These are phyloP conservation scores for Campoplex nolae DNA, from an alignment of 2,888 invertebrate genomes.

Conservation along the genomic window DNA sequence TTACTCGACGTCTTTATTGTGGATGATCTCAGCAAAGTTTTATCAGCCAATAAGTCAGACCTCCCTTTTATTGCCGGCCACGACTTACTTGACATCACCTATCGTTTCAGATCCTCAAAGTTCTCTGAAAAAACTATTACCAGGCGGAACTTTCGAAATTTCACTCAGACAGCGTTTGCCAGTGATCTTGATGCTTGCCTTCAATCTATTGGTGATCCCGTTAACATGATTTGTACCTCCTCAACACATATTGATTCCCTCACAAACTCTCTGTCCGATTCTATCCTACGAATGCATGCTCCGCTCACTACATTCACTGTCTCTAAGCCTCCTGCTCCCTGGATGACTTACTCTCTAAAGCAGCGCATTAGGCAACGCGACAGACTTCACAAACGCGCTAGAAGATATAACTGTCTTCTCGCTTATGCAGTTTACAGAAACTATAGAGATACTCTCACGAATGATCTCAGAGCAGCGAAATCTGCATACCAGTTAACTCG, in stretches of 20 bases:
- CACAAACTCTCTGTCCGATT: not conserved
- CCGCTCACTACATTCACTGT: not conserved
- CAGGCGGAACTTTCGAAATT: too few relatives aligned
- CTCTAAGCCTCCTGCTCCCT: not conserved
- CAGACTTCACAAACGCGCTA: not conserved
- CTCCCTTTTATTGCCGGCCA: too few relatives aligned
- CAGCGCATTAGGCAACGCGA: not conserved
- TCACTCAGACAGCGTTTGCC: not conserved
- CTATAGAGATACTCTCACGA: not conserved
- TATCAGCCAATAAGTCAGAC: too few relatives aligned
- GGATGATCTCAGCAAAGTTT: too few relatives aligned
- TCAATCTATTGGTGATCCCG: too few relatives aligned
- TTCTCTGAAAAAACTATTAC: too few relatives aligned
- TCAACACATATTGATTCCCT: too few relatives aligned
- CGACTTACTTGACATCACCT: too few relatives aligned
- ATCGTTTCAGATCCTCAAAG: too few relatives aligned
- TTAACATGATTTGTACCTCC: too few relatives aligned
- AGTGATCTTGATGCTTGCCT: too few relatives aligned
- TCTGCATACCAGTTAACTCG: not conserved
- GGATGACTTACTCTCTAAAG: slow-evolving; percentile 1
- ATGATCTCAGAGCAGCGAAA: not conserved
- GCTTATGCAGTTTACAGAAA: not conserved
- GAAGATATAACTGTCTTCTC: not conserved
- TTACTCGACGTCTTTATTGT: too few relatives aligned
- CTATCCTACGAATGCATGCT: not conserved